Conservation (phyloP, 1,140 invertebrate species). For the Drosophila quadrilineata region DNA sequence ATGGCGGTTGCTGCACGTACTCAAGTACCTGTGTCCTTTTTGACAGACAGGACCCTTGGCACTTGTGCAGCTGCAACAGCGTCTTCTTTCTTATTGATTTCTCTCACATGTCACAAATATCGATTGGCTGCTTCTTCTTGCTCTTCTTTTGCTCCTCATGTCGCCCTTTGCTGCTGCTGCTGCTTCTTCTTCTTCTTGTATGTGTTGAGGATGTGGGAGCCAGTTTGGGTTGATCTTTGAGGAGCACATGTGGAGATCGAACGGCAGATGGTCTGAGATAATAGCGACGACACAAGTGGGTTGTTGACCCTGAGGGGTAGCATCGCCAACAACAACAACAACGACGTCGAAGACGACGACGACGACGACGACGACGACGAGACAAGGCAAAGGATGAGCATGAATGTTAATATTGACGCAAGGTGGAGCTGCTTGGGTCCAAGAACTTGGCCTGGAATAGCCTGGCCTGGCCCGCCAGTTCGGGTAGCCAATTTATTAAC, state of each 20-base stretch:
- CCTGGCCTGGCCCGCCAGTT: conserved; percentile 10
- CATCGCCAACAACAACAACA: neutral
- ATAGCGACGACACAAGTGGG: conserved; percentile 57
- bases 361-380: no score
- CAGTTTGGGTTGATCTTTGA: conserved; percentile 17
- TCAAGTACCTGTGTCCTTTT: conserved; percentile 32
- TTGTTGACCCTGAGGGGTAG: conserved; percentile 57
- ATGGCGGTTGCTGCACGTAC: no score
- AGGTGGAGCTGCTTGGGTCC: conserved; percentile 49
- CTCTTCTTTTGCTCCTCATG: no score
- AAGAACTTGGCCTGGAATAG: neutral
- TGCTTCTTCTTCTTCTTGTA: neutral
- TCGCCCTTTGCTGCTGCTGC: no score
- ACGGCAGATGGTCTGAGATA: conserved; percentile 62
- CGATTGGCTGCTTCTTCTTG: conserved; percentile 1
- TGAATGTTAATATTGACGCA: conserved; percentile 71
- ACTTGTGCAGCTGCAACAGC: conserved; percentile 42
- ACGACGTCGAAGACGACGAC: neutral
- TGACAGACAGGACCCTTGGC: conserved; percentile 5
- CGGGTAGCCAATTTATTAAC: conserved; percentile 67
- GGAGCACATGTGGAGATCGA: neutral
- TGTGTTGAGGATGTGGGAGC: conserved; percentile 33
- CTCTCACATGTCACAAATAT: conserved; percentile 36
- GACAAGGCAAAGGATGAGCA: conserved; percentile 73
- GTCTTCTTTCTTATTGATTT: conserved; percentile 54